Evolutionary conservation across 1,140 invertebrate genomes (phyloP), one percentile per base, ranked within the genome.

Genomic region (Phymastichus coffea): DNA sequence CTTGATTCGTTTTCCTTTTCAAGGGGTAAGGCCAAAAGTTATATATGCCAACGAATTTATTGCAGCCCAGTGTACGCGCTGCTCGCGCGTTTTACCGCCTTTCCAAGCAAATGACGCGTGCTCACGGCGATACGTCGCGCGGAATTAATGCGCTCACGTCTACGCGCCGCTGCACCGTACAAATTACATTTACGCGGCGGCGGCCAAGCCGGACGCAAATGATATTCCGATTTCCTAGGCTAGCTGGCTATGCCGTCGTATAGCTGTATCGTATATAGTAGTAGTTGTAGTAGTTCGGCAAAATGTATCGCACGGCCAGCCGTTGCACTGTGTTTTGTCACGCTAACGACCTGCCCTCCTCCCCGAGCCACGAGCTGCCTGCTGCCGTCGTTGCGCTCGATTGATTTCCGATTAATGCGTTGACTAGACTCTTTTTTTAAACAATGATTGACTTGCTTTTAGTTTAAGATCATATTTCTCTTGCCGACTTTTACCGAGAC

Each of bases 171-270:
- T 19, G 9, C 12, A 8, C 17, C 23, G 15, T 47, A 43, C 35
- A 55, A 57, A 63, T 66, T 64, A 62, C 55, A 62, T 43, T 25
- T 53, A 52, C 58, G 56, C n/a, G n/a, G n/a, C n/a, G n/a, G n/a
- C n/a, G n/a, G n/a, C n/a, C n/a, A n/a, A n/a, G n/a, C 56, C 51
- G 56, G 56, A 55, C 56, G 48, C 47, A 66, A 66, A 64, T 66
- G 56, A 62, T 57, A 64, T 57, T 66, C 48, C 53, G 48, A 64
- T 63, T 63, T 63, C 53, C 56, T 49, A 51, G 14, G 54, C 37
- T 3, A 6, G 25, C 19, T 10, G 8, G 35, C 57, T 37, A 51
- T 55, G 47, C 62, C 65, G 64, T 61, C 63, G 28, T 9, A 14
- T 25, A 26, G 43, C 15, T 46, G n/a, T n/a, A n/a, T n/a, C n/a